Evolutionary conservation across 2,113 vertebrate species (phyloP).

Genomic region (Pseudonaja textilis): DNA sequence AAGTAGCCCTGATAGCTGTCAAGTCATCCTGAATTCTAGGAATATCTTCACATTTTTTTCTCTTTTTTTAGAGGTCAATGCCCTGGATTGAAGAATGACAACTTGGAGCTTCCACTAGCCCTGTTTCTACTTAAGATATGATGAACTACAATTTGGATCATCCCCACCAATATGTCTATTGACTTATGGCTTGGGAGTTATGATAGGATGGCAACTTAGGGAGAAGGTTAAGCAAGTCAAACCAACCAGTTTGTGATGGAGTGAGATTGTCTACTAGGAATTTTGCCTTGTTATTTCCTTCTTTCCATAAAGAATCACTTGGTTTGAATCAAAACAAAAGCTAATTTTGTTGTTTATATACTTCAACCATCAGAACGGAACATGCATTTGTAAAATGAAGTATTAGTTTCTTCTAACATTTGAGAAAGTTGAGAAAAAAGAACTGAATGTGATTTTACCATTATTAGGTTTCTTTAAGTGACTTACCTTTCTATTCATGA

Average conservation of each 20-base stretch:
- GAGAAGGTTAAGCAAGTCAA: neutral
- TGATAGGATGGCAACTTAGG: neutral
- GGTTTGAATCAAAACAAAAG: neutral
- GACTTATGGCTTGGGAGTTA: neutral
- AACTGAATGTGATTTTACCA: neutral
- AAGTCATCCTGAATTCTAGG: neutral
- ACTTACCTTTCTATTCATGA: constrained; percentile 91
- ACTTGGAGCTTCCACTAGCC: neutral
- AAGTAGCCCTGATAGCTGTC: neutral
- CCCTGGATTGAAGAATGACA: neutral
- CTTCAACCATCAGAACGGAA: neutral
- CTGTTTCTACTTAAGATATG: neutral
- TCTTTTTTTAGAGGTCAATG: neutral
- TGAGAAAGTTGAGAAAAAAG: neutral
- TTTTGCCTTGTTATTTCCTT: neutral
- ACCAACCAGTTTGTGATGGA: neutral
- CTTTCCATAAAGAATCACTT: neutral
- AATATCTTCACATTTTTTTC: neutral
- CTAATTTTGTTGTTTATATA: neutral
- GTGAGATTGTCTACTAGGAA: neutral
- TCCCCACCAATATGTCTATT: neutral
- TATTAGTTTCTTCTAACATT: neutral
- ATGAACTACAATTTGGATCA: neutral
- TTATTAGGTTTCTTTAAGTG: neutral
- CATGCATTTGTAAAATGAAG: neutral